Base-by-base conservation (phyloP, 2,113 vertebrate genomes). In the Protomyctophum bolini region DNA sequence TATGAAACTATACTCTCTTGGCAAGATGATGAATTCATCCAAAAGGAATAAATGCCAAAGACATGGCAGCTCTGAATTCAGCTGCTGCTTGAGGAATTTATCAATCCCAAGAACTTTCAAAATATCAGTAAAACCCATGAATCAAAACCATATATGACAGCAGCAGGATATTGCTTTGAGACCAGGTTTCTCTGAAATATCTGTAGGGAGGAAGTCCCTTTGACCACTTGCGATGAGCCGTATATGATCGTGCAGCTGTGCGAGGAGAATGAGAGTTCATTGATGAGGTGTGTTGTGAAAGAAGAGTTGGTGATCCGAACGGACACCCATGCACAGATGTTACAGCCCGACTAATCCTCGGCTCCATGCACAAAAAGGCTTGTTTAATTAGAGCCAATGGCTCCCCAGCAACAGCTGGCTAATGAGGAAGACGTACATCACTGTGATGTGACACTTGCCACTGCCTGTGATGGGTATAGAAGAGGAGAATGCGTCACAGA, bases 361-460 rank as follows among this genome's bases (percentile, higher is more conserved):
- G 15, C 66, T 57, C 14, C 7, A 47, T 47, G 14, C 41, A 28
- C 50, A 56, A 48, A 65, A 55, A 21, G 52, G 45, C 66, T 49
- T 48, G 49, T 68, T 75, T 76, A 75, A 80, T 75, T 63, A 72
- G 41, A 64, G 54, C 55, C 51, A 41, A 50, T 47, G 48, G 41
- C 33, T 48, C 33, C n/a, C 21, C 46, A 66, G 57, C 11, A 75
- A 68, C 72, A 75, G 68, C 47, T 71, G 72, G 54, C 54, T 58
- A 68, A 75, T 66, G 62, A 75, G 58, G 12, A 66, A 67, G 50
- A 45, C 54, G 41, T 14, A 21, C 15, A 29, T 7, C 15, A 66
- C 50, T 46, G 8, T 50, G 21, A 62, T 21, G 62, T 46, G 71
- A 41, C n/a, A 48, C 45, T 5, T 6, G 1, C 50, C 29, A 7